phyloP scores from a whole-genome alignment of 2,888 invertebrate species.

The Empis livida region DNA sequence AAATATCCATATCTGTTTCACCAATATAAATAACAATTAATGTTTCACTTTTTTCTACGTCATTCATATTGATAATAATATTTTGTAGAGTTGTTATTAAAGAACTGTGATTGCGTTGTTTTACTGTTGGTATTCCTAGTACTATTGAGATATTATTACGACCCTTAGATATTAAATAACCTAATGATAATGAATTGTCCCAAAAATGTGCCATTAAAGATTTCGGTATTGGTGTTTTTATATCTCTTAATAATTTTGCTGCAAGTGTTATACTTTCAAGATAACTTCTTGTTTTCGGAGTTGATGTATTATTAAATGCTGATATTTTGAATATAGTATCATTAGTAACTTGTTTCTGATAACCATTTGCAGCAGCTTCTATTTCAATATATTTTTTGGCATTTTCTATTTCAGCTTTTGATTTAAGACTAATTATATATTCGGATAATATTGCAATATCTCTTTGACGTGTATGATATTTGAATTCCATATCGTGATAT shows the following conservation, averaged over 20 bases:
- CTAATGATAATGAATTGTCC: constrained; percentile 63
- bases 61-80: constrained; percentile 64
- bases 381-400: constrained; percentile 8
- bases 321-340: neutral
- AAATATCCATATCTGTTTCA: constrained; percentile 68
- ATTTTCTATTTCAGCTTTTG: constrained; percentile 17
- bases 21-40: constrained; percentile 79
- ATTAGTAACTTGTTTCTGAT: neutral
- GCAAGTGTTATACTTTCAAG: constrained; percentile 39
- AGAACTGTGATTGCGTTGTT: constrained; percentile 76
- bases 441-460: constrained; percentile 57
- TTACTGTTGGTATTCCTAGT: constrained; percentile 76
- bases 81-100: constrained; percentile 73
- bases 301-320: constrained; percentile 19
- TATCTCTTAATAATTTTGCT: constrained; percentile 37
- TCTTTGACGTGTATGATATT: constrained; percentile 63
- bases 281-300: constrained; percentile 35
- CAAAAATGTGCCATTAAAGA: constrained; percentile 79
- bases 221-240: constrained; percentile 66
- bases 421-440: constrained; percentile 39
- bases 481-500: constrained; percentile 62
- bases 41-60: constrained; percentile 56
- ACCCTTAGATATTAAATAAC: constrained; percentile 61
- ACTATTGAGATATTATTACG: constrained; percentile 67
- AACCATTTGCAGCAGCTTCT: neutral